Evolutionary conservation across 92 coral and sea anemone species (phyloP).

Genomic region (Phymanthus crucifer): DNA sequence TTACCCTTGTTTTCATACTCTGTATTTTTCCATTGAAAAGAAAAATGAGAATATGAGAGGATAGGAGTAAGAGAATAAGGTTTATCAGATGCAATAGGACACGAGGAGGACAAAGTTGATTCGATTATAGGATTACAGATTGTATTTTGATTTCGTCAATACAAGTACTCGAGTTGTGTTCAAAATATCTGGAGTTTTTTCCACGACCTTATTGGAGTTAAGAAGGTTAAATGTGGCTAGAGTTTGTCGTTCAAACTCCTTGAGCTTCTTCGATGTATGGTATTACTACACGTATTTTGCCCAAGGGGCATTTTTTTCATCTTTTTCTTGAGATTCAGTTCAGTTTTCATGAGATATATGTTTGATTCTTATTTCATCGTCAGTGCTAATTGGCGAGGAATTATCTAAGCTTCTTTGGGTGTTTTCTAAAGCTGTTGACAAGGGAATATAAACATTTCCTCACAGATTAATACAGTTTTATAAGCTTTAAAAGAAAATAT

Average conservation of each 20-base stretch:
- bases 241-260: background rate
- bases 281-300: background rate
- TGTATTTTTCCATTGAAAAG: no score
- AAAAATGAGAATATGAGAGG: no score
- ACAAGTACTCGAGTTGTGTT: background rate
- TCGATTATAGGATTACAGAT: background rate
- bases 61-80: no score
- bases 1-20: no score
- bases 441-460: slow-evolving; percentile 12
- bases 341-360: background rate
- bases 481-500: background rate
- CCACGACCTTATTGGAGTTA: background rate
- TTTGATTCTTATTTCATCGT: background rate
- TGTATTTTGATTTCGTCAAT: background rate
- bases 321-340: background rate
- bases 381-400: background rate
- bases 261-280: background rate
- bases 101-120: background rate
- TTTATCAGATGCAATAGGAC: no score
- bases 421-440: slow-evolving; percentile 30
- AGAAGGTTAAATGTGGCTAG: background rate
- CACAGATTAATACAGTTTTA: slow-evolving; percentile 3
- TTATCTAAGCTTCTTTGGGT: slow-evolving; percentile 1
- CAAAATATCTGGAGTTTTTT: background rate
- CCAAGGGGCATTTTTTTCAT: background rate